Base-by-base conservation (phyloP, 2,113 vertebrate genomes). In the Rhegmatorhina hoffmannsi region DNA sequence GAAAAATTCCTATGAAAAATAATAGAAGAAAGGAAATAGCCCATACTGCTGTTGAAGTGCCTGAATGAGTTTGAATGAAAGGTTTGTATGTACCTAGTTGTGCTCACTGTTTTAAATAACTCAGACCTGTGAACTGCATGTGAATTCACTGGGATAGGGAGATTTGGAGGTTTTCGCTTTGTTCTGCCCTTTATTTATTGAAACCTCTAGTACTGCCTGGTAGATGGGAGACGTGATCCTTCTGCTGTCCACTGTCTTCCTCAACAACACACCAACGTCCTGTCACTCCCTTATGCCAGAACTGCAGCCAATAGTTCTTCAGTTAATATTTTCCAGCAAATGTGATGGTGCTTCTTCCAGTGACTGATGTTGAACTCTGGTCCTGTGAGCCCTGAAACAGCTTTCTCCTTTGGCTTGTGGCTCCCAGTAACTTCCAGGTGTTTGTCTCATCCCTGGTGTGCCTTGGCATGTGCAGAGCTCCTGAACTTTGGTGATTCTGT, bases 211-310 rank as follows among this genome's bases (percentile, higher is more conserved):
- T 2, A 1, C 56, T 95, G 33, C 21, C 47, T 85, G n/a, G 55
- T 16, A 63, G 67, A 26, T 50, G 29, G 33, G 33, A 68, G 33
- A 31, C 31, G 6, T 63, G 28, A 68, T 53, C 40, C 24, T 66
- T 40, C 28, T 6, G 21, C 31, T 46, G n/a, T 44, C 25, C n/a
- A 8, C 31, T 50, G 31, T 10, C 23, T 40, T 80, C n/a, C 23
- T 52, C 58, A 62, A 2, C 0, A 1, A 2, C 1, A 1, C 13
- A 19, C 16, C 43, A 9, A 11, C 0, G 10, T n/a, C 40, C 40
- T 60, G 29, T 40, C 75, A 7, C 67, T 36, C 40, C 20, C 24
- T 55, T 52, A 4, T 15, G 36, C 24, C 58, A 52, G 40, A 78
- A 26, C 58, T 64, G 40, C 79, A 88, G 29, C 43, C 33, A 40